These are phyloP conservation scores for Conus ventricosus DNA, from an alignment of 1,140 invertebrate genomes.

Conservation along the genomic window DNA sequence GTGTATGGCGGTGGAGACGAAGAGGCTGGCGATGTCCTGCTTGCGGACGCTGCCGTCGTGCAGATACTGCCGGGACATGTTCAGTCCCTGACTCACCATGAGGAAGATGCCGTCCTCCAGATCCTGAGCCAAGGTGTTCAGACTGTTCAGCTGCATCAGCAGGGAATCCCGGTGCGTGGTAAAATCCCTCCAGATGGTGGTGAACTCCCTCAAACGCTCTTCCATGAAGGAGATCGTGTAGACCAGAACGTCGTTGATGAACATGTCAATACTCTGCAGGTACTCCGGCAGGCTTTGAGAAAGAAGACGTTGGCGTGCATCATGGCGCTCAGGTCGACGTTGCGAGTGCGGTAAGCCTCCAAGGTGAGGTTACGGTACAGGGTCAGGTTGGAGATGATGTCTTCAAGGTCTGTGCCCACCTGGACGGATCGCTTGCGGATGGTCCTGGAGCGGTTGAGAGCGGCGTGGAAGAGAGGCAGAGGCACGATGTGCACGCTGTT, in stretches of 20 bases:
- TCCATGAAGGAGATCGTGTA: slow-evolving; percentile 33
- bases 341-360: slow-evolving; percentile 23
- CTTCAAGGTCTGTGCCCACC: slow-evolving; percentile 24
- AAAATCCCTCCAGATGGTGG: slow-evolving; percentile 9
- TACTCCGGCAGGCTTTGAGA: slow-evolving; percentile 30
- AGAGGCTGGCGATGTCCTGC: slow-evolving; percentile 27
- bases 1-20: slow-evolving; percentile 19
- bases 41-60: slow-evolving; percentile 28
- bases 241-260: slow-evolving; percentile 29
- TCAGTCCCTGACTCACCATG: background rate
- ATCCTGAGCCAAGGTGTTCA: background rate
- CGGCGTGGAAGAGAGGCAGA: slow-evolving; percentile 7
- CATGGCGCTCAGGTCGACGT: background rate
- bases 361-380: slow-evolving; percentile 31
- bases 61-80: slow-evolving; percentile 34
- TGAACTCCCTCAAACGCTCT: slow-evolving; percentile 16
- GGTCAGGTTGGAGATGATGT: slow-evolving; percentile 14
- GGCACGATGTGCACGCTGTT: slow-evolving; percentile 39
- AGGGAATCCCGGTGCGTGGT: background rate
- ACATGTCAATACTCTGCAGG: slow-evolving; percentile 36
- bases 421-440: background rate
- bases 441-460: slow-evolving; percentile 16
- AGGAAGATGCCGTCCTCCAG: slow-evolving; percentile 27
- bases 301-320: slow-evolving; percentile 6
- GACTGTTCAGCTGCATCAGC: slow-evolving; percentile 24